Evolutionary conservation across 2,113 vertebrate genomes (phyloP).

Genomic region (Dryoscopus gambensis): DNA sequence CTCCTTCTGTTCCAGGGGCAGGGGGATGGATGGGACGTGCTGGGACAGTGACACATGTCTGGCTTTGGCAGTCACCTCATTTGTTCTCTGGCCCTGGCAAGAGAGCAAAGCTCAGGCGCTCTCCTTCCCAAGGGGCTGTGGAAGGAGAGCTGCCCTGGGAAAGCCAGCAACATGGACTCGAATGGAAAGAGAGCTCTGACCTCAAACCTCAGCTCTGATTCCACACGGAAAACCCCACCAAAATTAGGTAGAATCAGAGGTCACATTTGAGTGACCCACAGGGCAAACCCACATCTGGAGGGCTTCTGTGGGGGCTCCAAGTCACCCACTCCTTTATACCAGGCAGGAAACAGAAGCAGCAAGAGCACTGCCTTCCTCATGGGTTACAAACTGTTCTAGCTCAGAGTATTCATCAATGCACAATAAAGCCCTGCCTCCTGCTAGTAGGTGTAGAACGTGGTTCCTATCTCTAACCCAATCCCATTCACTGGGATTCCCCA

Average conservation of each 20-base stretch:
- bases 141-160: conserved; percentile 34
- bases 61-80: conserved; percentile 6
- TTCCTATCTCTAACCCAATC: background rate
- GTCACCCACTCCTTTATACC: background rate
- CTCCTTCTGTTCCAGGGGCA: background rate
- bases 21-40: background rate
- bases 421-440: background rate
- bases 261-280: background rate
- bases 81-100: conserved; percentile 13
- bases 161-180: conserved; percentile 13
- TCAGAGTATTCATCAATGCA: rapidly evolving
- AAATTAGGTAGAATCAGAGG: background rate
- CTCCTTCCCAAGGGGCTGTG: conserved; percentile 47
- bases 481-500: background rate
- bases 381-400: background rate
- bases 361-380: background rate
- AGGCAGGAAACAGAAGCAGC: background rate
- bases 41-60: background rate
- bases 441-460: rapidly evolving
- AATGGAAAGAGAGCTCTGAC: background rate
- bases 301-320: background rate
- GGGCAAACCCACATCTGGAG: background rate
- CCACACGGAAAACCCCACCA: background rate
- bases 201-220: conserved; percentile 18
- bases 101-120: conserved; percentile 26